A percentile compares a stretch with the other conserved stretches of the same genome.
Evolutionary conservation across 2,888 invertebrate genomes (phyloP).

Genomic region (Cheilosia grossa): DNA sequence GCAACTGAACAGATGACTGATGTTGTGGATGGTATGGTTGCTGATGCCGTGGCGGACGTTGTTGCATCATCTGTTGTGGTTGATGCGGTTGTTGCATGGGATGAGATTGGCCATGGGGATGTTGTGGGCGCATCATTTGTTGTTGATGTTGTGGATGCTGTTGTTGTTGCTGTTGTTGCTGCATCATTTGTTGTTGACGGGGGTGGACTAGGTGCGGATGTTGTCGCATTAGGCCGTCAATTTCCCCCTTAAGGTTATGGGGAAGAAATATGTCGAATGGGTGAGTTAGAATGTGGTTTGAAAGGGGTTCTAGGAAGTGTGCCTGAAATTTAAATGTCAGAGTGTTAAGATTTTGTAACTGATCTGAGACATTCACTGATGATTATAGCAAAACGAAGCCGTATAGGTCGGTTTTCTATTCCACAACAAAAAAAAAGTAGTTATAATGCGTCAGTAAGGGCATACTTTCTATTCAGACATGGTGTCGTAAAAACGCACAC

Average conservation of each 20-base stretch:
- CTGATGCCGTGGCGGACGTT: constrained; percentile 71
- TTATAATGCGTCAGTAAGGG: too few relatives aligned
- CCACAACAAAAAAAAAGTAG: too few relatives aligned
- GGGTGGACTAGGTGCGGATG: constrained; percentile 90
- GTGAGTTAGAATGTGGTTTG: background rate
- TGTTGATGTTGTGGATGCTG: constrained; percentile 84
- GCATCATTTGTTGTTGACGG: constrained; percentile 81
- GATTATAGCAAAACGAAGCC: too few relatives aligned
- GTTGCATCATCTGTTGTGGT: constrained; percentile 75
- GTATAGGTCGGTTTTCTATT: too few relatives aligned
- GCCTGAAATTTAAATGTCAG: too few relatives aligned
- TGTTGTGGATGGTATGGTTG: constrained; percentile 59
- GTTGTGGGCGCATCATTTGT: constrained; percentile 61
- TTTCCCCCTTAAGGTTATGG: constrained; percentile 85
- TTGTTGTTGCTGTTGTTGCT: constrained; percentile 79
- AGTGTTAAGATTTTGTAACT: too few relatives aligned
- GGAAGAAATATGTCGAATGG: background rate
- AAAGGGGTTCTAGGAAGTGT: background rate
- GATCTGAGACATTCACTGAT: too few relatives aligned
- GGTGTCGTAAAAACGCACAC: too few relatives aligned
- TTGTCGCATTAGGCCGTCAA: constrained; percentile 91
- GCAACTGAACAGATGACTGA: constrained; percentile 55
- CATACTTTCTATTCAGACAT: too few relatives aligned
- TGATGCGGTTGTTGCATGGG: constrained; percentile 67
- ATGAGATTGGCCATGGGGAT: constrained; percentile 44